These are phyloP conservation scores for Helicoverpa armigera DNA, from an alignment of 1,140 invertebrate species.

Conservation along the genomic window DNA sequence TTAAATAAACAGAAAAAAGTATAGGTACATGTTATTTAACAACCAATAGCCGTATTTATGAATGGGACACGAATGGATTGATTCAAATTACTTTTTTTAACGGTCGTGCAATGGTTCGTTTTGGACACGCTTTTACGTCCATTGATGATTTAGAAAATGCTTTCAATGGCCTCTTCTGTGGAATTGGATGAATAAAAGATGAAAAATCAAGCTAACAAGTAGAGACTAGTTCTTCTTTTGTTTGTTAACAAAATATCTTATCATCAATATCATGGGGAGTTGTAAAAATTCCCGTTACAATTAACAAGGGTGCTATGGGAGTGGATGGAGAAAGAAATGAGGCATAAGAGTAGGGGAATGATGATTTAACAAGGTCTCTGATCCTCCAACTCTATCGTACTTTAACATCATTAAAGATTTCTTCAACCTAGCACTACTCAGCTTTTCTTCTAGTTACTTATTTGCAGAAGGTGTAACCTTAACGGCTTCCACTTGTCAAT, in stretches of 20 bases:
- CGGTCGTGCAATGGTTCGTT: neutral
- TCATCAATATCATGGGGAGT: too few species aligned
- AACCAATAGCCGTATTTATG: neutral
- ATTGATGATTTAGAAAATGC: neutral
- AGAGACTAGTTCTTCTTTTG: too few species aligned
- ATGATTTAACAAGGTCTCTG: too few species aligned
- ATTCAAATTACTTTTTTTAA: conserved; percentile 24
- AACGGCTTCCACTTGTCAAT: too few species aligned
- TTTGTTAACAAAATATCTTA: neutral
- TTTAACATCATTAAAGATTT: neutral
- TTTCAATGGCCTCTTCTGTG: neutral
- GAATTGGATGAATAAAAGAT: neutral
- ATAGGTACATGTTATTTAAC: neutral
- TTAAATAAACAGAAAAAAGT: neutral
- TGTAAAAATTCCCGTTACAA: too few species aligned
- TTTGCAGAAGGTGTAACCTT: too few species aligned
- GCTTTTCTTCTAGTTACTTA: too few species aligned
- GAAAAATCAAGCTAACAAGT: too few species aligned
- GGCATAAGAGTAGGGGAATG: too few species aligned
- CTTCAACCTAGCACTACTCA: neutral
- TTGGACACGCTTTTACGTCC: conserved; percentile 17
- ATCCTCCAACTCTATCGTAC: too few species aligned
- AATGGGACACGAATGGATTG: conserved; percentile 17
- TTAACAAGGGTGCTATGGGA: too few species aligned
- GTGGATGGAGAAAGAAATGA: too few species aligned